A percentile compares a stretch with the other conserved stretches of the same genome.
These are phyloP conservation scores for Tapirus terrestris DNA, from an alignment of 2,113 vertebrate species.

Conservation along the genomic window DNA sequence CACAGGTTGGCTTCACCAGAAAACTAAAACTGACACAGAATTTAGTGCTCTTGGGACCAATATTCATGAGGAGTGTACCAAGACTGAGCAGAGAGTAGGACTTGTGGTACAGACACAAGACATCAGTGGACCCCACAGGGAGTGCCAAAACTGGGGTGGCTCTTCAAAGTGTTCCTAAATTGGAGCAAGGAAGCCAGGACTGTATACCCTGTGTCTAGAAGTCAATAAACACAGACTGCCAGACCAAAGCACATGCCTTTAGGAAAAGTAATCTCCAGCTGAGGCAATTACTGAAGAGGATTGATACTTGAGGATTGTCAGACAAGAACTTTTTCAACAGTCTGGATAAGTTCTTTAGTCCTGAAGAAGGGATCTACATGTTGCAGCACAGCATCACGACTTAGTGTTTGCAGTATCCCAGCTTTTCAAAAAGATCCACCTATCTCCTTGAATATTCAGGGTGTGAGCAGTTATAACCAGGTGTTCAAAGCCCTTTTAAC, in stretches of 20 bases:
- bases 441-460: background rate
- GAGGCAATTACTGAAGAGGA: background rate
- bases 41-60: background rate
- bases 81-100: too few species aligned
- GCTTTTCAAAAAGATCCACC: background rate
- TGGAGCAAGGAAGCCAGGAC: background rate
- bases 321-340: background rate
- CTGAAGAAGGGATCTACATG: background rate
- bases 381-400: background rate
- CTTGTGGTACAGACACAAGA: background rate
- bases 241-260: background rate
- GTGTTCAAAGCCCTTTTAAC: background rate
- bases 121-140: background rate
- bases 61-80: background rate
- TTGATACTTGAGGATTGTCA: background rate
- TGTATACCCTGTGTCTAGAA: background rate
- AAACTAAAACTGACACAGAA: background rate
- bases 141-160: background rate
- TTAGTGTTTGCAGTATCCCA: background rate
- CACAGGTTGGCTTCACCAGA: background rate
- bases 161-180: background rate
- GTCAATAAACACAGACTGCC: background rate
- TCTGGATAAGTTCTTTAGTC: background rate
- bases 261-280: background rate
- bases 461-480: background rate